Evolutionary conservation across 2,888 invertebrate genomes (phyloP).

Genomic region (Pseudolycoriella hygida): DNA sequence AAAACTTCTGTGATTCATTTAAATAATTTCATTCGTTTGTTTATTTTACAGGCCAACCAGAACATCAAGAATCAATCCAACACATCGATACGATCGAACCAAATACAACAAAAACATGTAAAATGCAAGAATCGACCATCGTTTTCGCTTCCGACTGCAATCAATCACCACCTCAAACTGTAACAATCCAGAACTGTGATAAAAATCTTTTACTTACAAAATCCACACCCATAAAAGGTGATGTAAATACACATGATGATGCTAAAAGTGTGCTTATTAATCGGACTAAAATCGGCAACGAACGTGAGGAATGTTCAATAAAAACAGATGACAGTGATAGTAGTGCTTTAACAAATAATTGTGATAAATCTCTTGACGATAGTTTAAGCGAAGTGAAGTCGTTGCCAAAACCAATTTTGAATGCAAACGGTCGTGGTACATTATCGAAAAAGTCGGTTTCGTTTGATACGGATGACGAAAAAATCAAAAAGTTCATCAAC

Average conservation of each 20-base stretch:
- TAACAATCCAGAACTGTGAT: background rate
- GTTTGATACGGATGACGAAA: constrained; percentile 21
- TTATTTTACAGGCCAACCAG: background rate
- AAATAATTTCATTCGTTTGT: background rate
- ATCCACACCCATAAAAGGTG: too few species aligned
- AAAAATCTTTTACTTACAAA: background rate
- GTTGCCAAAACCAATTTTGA: constrained; percentile 1
- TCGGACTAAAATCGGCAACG: background rate
- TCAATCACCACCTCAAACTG: background rate
- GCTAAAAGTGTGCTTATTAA: background rate
- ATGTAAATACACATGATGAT: background rate
- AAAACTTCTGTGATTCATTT: too few species aligned
- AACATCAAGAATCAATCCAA: background rate
- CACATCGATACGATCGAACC: background rate
- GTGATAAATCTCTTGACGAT: background rate
- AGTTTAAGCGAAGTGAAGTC: background rate
- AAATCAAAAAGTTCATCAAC: constrained; percentile 23
- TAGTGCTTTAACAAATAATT: background rate
- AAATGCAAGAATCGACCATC: background rate
- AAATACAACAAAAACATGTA: background rate
- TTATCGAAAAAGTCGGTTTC: constrained; percentile 21
- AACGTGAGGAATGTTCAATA: background rate
- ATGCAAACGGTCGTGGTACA: background rate
- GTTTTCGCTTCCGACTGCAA: background rate
- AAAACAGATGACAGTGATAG: background rate